phyloP scores from a whole-genome alignment of 2,888 invertebrate species.

The Ganaspis brasiliensis region DNA sequence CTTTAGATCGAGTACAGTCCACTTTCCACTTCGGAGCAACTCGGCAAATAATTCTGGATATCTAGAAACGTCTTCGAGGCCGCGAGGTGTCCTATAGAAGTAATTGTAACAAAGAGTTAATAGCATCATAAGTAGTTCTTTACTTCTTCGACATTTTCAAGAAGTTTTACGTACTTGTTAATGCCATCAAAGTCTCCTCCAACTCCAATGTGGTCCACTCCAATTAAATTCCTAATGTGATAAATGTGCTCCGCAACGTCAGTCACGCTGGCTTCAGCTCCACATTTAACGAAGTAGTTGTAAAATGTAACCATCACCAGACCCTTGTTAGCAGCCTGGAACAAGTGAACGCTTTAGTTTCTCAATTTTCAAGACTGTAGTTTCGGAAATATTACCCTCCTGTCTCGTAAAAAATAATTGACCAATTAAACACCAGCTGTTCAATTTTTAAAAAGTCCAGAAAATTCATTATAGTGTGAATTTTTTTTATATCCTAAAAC shows the following conservation, averaged over 20 bases:
- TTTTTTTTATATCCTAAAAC: not conserved
- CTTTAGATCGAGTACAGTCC: slow-evolving; percentile 85
- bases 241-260: slow-evolving; percentile 88
- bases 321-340: slow-evolving; percentile 89
- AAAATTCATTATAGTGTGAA: slow-evolving; percentile 1
- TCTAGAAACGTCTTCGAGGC: slow-evolving; percentile 88
- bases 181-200: slow-evolving; percentile 85
- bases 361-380: slow-evolving; percentile 17
- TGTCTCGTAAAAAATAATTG: slow-evolving; percentile 31
- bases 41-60: slow-evolving; percentile 87
- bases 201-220: slow-evolving; percentile 84
- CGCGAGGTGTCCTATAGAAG: slow-evolving; percentile 87
- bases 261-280: slow-evolving; percentile 88
- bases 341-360: slow-evolving; percentile 39
- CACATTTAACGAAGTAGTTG: slow-evolving; percentile 91
- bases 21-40: slow-evolving; percentile 84
- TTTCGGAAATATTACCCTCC: slow-evolving; percentile 3
- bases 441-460: slow-evolving; percentile 20
- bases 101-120: not conserved
- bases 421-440: not conserved
- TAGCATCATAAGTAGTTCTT: not conserved
- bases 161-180: slow-evolving; percentile 81
- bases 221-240: slow-evolving; percentile 84
- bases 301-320: slow-evolving; percentile 97
- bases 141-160: slow-evolving; percentile 1